Base-by-base conservation (phyloP, 2,888 invertebrate genomes). In the Epinotia bilunana region DNA sequence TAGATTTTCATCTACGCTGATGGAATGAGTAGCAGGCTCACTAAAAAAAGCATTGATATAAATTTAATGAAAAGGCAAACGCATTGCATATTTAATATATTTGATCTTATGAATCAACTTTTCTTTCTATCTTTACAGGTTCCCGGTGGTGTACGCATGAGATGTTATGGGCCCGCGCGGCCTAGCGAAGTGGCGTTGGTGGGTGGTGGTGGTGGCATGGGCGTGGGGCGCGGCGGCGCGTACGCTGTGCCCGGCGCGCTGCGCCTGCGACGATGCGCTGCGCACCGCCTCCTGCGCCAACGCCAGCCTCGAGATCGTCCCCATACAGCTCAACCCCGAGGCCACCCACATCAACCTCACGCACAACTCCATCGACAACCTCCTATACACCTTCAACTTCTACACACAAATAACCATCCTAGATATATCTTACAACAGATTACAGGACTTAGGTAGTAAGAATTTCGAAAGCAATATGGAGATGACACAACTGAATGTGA, bases 291-390 rank as follows among this genome's bases (percentile, higher is more conserved):
- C 96, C 79, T 98, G 98, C 89, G 96, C 96, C 80, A 95, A 96
- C 84, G 97, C 97, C 72, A 95, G 95, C 77, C 95, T 98, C 80
- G 97, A 97, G 87, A 96, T 97, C 82, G 97, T 98, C 72, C 98
- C 98, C 77, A 98, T 98, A 82, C 98, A 98, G 87, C 95, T 98
- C 80, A 98, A 98, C 90, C 98, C 98, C 58, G 97, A 97, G 87
- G 96, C 97, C 68, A 96, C 96, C 71, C 96, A 96, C 90, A 96
- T 98, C 85, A 97, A 97, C 87, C 95, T 98, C 75, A 96, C 97
- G n/a, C 95, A 96, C 86, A 98, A 98, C 90, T 95, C 96, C 80
- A 97, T 99, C 85, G 95, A 95, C 84, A 96, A 95, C 84, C 95
- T 98, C 9, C 96, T 97, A 79, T 96, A 96, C 87, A 96, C 97